A percentile compares a stretch with the other conserved stretches of the same genome.
phyloP scores from a whole-genome alignment of 2,888 invertebrate genomes.

The Ariolimax columbianus region DNA sequence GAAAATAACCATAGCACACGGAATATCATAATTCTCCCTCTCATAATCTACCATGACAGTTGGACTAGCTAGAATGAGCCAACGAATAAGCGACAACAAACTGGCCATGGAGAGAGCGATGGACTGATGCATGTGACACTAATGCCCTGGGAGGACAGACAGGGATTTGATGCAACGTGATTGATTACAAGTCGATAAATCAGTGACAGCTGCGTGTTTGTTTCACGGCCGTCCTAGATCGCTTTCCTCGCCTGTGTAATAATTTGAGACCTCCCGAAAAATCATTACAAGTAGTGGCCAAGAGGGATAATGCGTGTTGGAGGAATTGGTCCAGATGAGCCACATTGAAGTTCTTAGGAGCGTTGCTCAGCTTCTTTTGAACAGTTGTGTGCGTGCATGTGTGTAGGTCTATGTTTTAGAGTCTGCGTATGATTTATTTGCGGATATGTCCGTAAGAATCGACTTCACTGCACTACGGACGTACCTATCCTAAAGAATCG shows the following conservation, averaged over 20 bases:
- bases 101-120: slow-evolving; percentile 10
- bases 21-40: not conserved
- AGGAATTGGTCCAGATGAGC: not conserved
- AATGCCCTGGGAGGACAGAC: slow-evolving; percentile 31
- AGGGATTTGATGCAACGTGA: slow-evolving; percentile 50
- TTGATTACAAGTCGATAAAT: slow-evolving; percentile 49
- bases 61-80: not conserved
- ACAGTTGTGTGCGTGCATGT: not conserved
- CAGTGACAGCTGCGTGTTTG: slow-evolving; percentile 48
- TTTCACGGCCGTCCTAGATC: slow-evolving; percentile 6
- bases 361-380: not conserved
- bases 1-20: not conserved
- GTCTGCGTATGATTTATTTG: not conserved
- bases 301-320: slow-evolving; percentile 9
- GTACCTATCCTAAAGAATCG: too few species aligned
- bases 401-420: not conserved
- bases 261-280: slow-evolving; percentile 48
- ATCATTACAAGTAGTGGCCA: slow-evolving; percentile 38
- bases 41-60: not conserved
- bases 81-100: slow-evolving; percentile 2
- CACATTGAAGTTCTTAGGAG: not conserved
- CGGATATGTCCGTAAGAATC: too few species aligned
- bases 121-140: slow-evolving; percentile 41
- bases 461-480: too few species aligned
- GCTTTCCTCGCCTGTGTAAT: slow-evolving; percentile 20